These are phyloP conservation scores for Pterois miles DNA, from an alignment of 2,797 vertebrate species.

Conservation along the genomic window DNA sequence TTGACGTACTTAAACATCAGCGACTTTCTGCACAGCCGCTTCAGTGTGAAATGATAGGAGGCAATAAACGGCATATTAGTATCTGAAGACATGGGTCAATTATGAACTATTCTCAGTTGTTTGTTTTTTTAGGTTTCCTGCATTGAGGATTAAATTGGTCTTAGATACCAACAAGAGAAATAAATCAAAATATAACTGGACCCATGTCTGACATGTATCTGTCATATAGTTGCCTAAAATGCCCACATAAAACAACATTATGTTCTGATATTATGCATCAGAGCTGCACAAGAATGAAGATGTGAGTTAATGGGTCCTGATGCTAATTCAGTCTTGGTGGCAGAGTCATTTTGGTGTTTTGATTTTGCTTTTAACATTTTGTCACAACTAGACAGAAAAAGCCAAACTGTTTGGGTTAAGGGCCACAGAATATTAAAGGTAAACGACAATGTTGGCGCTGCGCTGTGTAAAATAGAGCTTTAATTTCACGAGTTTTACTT, in stretches of 20 bases:
- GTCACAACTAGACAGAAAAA: slow-evolving; percentile 29
- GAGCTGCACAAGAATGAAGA: slow-evolving; percentile 32
- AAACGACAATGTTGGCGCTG: slow-evolving; percentile 58
- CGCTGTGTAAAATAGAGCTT: slow-evolving; percentile 34
- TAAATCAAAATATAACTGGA: slow-evolving; percentile 7
- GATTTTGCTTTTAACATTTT: slow-evolving; percentile 26
- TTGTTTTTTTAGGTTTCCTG: background rate
- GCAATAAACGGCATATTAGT: background rate
- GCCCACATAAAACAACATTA: slow-evolving; percentile 19
- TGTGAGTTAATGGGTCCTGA: slow-evolving; percentile 32
- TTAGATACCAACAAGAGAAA: slow-evolving; percentile 2
- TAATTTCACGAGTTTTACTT: slow-evolving; percentile 27
- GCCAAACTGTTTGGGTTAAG: slow-evolving; percentile 29
- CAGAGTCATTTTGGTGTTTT: slow-evolving; percentile 63
- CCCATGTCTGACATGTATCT: slow-evolving; percentile 15
- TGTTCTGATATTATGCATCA: background rate
- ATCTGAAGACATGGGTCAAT: slow-evolving; percentile 2
- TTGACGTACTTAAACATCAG: slow-evolving; percentile 41
- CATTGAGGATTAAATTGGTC: background rate
- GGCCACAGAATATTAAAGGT: slow-evolving; percentile 47
- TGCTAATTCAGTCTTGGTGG: slow-evolving; percentile 34
- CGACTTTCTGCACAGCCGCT: slow-evolving; percentile 41
- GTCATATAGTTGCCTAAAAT: slow-evolving; percentile 22
- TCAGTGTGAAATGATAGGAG: slow-evolving; percentile 6
- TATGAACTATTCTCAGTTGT: background rate